A percentile compares a stretch with the other conserved stretches of the same genome.
These are phyloP conservation scores for Physella acuta DNA, from an alignment of 1,140 invertebrate species.

Conservation along the genomic window DNA sequence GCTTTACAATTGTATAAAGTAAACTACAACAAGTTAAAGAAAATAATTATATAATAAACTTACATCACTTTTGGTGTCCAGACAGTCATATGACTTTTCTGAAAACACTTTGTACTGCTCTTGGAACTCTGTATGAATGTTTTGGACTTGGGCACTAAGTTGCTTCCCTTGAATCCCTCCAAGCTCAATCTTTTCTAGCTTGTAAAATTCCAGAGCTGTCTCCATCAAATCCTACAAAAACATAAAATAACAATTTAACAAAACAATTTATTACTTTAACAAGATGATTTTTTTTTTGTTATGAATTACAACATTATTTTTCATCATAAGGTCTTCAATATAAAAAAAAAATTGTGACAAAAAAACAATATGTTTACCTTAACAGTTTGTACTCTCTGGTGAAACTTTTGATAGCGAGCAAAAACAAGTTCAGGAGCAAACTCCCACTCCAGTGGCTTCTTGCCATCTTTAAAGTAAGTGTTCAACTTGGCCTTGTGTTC, in stretches of 20 bases:
- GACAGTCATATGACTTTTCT: slow-evolving; percentile 77
- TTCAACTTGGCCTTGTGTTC: slow-evolving; percentile 73
- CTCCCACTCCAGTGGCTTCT: slow-evolving; percentile 75
- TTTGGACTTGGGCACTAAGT: slow-evolving; percentile 70
- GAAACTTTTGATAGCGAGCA: slow-evolving; percentile 79
- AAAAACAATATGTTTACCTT: slow-evolving; percentile 65
- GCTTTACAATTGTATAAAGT: neutral
- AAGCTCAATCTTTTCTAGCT: slow-evolving; percentile 92
- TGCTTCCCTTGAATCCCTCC: slow-evolving; percentile 83
- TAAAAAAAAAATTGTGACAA: neutral
- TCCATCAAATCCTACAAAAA: slow-evolving; percentile 78
- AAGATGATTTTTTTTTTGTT: too few relatives aligned
- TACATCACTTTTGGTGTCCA: slow-evolving; percentile 81
- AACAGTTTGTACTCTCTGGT: slow-evolving; percentile 78
- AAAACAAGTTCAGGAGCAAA: slow-evolving; percentile 88
- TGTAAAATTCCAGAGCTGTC: slow-evolving; percentile 88
- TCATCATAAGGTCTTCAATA: neutral
- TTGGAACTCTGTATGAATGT: slow-evolving; percentile 85
- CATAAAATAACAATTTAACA: too few relatives aligned
- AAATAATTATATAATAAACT: slow-evolving; percentile 32
- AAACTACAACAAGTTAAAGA: neutral
- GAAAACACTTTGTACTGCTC: slow-evolving; percentile 84
- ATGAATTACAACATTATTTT: neutral
- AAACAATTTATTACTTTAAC: too few relatives aligned
- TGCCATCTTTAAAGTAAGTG: slow-evolving; percentile 67